phyloP scores from a whole-genome alignment of 2,797 vertebrate species.

The Acestrorhynchus altus region DNA sequence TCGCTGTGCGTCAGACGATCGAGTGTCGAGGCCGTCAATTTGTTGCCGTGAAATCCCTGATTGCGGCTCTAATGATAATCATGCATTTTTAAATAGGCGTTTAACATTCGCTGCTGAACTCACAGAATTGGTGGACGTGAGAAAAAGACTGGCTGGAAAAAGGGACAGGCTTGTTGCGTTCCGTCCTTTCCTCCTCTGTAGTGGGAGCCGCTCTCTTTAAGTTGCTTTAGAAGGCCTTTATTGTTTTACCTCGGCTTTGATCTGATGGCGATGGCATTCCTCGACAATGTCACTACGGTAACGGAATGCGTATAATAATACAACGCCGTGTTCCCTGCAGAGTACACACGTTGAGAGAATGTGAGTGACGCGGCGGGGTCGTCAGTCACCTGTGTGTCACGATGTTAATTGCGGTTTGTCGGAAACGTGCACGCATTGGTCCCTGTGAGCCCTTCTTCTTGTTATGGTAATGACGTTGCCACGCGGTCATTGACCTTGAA shows the following conservation, averaged over 20 bases:
- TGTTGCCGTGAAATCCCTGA: neutral
- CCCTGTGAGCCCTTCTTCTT: constrained; percentile 46
- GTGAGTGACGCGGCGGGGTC: constrained; percentile 30
- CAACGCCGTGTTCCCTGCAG: neutral
- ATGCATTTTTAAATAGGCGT: constrained; percentile 20
- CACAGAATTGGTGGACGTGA: constrained; percentile 12
- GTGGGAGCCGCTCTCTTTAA: constrained; percentile 2
- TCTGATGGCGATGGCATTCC: constrained; percentile 30
- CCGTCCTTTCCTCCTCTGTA: neutral
- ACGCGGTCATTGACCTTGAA: constrained; percentile 55
- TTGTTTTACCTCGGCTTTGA: constrained; percentile 15
- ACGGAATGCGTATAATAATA: neutral
- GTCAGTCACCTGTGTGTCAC: constrained; percentile 23
- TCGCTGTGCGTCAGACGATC: neutral
- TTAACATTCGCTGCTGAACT: constrained; percentile 46
- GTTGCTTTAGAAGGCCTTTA: constrained; percentile 14
- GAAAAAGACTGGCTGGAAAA: constrained; percentile 35
- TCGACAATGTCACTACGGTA: constrained; percentile 29
- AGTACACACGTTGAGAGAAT: constrained; percentile 27
- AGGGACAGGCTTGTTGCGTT: constrained; percentile 1
- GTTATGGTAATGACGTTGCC: constrained; percentile 53
- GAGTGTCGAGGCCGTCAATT: neutral
- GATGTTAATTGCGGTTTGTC: constrained; percentile 46
- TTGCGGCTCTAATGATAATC: constrained; percentile 22
- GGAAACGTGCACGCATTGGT: constrained; percentile 29